A percentile compares a stretch with the other conserved stretches of the same genome.
Conservation (phyloP, 2,888 invertebrate species). For the Erannis defoliaria region DNA sequence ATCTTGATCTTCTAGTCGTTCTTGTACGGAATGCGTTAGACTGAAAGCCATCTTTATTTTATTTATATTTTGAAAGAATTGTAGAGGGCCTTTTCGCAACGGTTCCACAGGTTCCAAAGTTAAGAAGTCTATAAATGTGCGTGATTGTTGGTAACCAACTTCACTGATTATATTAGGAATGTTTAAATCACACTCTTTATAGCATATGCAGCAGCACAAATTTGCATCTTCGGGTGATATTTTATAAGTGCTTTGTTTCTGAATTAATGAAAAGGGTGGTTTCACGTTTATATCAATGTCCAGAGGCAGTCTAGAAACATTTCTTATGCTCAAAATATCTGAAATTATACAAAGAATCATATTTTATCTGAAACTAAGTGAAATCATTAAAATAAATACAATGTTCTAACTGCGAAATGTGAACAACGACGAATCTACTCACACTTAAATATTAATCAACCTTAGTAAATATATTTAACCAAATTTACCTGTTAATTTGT, state of each 20-base stretch:
- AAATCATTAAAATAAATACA: not conserved
- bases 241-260: constrained; percentile 72
- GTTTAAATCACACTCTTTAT: constrained; percentile 71
- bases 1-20: constrained; percentile 75
- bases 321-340: constrained; percentile 86
- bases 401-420: no score
- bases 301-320: constrained; percentile 82
- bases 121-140: constrained; percentile 70
- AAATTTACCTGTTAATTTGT: constrained; percentile 77
- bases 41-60: constrained; percentile 80
- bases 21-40: constrained; percentile 70
- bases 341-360: constrained; percentile 45
- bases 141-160: constrained; percentile 61
- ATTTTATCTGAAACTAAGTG: not conserved
- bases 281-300: constrained; percentile 77
- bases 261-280: constrained; percentile 81
- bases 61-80: constrained; percentile 79
- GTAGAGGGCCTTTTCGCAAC: constrained; percentile 61
- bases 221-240: constrained; percentile 65
- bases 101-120: constrained; percentile 72
- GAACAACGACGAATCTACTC: no score
- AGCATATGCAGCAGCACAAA: constrained; percentile 74
- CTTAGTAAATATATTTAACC: no score
- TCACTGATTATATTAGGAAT: constrained; percentile 61
- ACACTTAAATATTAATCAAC: no score